Evolutionary conservation across 2,113 vertebrate genomes (phyloP), one percentile per base, ranked within the genome.

Genomic region (Talpa occidentalis): DNA sequence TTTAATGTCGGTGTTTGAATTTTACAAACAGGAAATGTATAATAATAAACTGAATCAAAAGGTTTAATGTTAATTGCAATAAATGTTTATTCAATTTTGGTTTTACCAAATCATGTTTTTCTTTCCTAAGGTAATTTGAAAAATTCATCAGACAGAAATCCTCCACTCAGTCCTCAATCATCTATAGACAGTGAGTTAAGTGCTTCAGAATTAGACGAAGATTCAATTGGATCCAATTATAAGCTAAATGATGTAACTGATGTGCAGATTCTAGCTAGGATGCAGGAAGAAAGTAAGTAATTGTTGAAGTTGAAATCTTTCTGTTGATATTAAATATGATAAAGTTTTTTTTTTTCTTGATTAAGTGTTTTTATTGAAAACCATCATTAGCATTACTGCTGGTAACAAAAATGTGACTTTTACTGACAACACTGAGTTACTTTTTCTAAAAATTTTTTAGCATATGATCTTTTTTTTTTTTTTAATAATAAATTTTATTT

Each of bases 201-300:
- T 98, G 99, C 99, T 67, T 99, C 99, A 0, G 99, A 99, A 97
- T 99, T 99, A 99, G 99, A 99, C 28, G 99, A 99, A 98, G 99
- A 99, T 98, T 99, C 99, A 0, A 99, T 99, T 97, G 99, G 99
- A 93, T 99, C 99, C 84, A 99, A 99, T 96, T 99, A 99, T 98
- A 99, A 99, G 95, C 98, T 99, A 97, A 99, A 99, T 88, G 99
- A 99, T 94, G 99, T 99, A 98, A 99, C 99, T 1, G 99, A 99
- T 91, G 99, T 99, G 47, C 99, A 99, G 96, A 99, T 99, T 97
- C 97, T 99, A 96, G 99, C 99, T 42, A 99, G 99, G 94, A 99
- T 99, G 99, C 99, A 99, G 95, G 99, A 99, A 97, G 99, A 99
- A 98, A 99, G 99, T 99, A 98, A 99, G 99, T 99, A 56, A 24